Base-by-base conservation (phyloP, 1,140 invertebrate genomes). In the Sycophila sp. region DNA sequence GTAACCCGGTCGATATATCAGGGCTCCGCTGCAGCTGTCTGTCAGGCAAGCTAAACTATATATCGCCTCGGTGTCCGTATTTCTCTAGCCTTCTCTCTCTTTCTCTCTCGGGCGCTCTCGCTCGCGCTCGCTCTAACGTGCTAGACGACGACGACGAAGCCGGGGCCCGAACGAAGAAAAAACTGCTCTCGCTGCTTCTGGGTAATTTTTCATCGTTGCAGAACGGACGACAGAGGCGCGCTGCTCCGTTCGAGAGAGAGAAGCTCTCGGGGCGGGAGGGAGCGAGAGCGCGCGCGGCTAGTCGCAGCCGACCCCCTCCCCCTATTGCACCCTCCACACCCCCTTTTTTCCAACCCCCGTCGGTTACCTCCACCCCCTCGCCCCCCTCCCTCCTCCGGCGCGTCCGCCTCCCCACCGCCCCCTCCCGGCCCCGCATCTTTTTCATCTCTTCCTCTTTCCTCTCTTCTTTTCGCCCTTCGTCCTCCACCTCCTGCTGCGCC, bases 161-260 rank as follows among this genome's bases (percentile, higher is more conserved):
- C 30, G 62, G 53, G 60, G 45, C 62, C 69, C 38, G 59, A 64
- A 64, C 24, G 62, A 77, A 80, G 79, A 80, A 81, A 81, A 81
- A 81, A 81, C 73, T 73, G 69, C 68, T 67, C 73, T 71, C 63
- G 77, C 72, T 78, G 81, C 81, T 80, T 80, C 80, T 82, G 80
- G 82, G 80, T 83, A 84, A 84, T 84, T 84, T 84, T 83, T 84
- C 82, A 84, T 83, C 81, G 80, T 82, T 83, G 81, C 81, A 82
- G 74, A 66, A 67, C 78, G 79, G 76, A 76, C 80, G 81, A 79
- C 78, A 80, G 78, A 78, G 80, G 77, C 80, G 80, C 77, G 77
- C 75, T 74, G 73, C 76, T 71, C 74, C 65, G 77, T 72, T 78
- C 24, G 30, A 53, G 13, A 65, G 0, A 56, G 32, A 66, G 28